Evolutionary conservation across 2,797 vertebrate genomes (phyloP), one percentile per base, ranked within the genome.

Genomic region (Babyrousa celebensis): DNA sequence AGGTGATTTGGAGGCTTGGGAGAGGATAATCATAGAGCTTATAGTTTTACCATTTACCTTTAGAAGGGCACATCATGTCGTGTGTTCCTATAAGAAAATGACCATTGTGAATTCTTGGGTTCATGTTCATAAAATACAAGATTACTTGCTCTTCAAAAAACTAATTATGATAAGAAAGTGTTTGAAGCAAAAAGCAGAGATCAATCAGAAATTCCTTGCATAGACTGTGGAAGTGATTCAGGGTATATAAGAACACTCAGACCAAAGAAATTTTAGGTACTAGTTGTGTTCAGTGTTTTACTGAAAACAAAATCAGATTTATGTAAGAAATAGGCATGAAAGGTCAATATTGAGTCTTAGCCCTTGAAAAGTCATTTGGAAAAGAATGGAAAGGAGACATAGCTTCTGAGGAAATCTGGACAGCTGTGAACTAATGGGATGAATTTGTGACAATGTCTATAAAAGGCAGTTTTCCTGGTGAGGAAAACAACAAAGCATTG

Each of bases 361-460:
- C 86, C 32, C 23, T 58, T 63, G 17, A 40, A 54, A 89, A 89
- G 70, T 40, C 6, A 54, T 89, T 84, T 43, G 23, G 75, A 75
- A 89, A 93, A 95, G 93, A 78, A 88, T 27, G 8, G 20, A 85
- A 83, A 71, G 87, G 36, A 83, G 23, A 88, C 16, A 48, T 16
- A 27, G 11, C 9, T 54, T 93, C 68, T 79, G 77, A 63, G 52
- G 54, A 75, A 93, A 79, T n/a, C n/a, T 79, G 48, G 17, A 79
- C 18, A 40, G 48, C 32, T 68, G 12, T 75, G 52, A 32, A 27
- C 29, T 91, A 60, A 32, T 60, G 5, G 65, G 36, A 52, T 77
- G 29, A 58, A 80, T 77, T 75, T 93, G 52, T 88, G 43, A 75
- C 17, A 32, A 63, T 32, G 32, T 68, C 27, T 80, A 58, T 27